Base-by-base conservation (phyloP, 2,888 invertebrate species). In the Apomyelois bistriatella region DNA sequence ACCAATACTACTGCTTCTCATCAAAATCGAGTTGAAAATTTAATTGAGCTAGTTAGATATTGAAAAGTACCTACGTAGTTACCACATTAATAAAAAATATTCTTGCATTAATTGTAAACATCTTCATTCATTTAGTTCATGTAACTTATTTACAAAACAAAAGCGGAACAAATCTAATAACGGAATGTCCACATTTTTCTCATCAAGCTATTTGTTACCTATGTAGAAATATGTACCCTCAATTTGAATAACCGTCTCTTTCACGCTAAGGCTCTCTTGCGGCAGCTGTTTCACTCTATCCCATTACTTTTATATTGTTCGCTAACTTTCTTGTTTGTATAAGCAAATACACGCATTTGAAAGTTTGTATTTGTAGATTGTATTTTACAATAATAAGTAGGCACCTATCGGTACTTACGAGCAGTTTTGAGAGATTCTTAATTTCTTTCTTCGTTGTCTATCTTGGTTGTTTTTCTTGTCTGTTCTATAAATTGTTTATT, bases 221-320 rank as follows among this genome's bases (percentile, higher is more conserved):
- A 89, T 87, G 89, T 90, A 89, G 87, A 89, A 89, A 85, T 90
- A 88, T 89, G 89, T 89, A 89, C 83, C 88, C 88, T 89, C 88
- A 87, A 88, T 90, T 89, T 90, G 84, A 89, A 88, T 89, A 84
- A 80, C 74, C 62, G 56, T 88, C 90, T 81, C 87, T 58, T 66
- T 89, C 75, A 43, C 77, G 61, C 88, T 58, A 59, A 61, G 54
- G 54, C 50, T 55, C 53, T 54, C 58, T 65, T 59, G 62, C 56
- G 57, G 60, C 63, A 57, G 51, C 74, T 58, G 59, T 86, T 76
- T 81, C 82, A 56, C 67, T 89, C 88, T 86, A 82, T 83, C 82
- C 86, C 85, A 90, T 90, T 89, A 89, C 88, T 88, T 90, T 89
- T 89, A 90, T 90, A 89, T 89, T 88, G 90, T 90, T 90, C 90